These are phyloP conservation scores for Podargus strigoides DNA, from an alignment of 2,797 vertebrate genomes.

Conservation along the genomic window DNA sequence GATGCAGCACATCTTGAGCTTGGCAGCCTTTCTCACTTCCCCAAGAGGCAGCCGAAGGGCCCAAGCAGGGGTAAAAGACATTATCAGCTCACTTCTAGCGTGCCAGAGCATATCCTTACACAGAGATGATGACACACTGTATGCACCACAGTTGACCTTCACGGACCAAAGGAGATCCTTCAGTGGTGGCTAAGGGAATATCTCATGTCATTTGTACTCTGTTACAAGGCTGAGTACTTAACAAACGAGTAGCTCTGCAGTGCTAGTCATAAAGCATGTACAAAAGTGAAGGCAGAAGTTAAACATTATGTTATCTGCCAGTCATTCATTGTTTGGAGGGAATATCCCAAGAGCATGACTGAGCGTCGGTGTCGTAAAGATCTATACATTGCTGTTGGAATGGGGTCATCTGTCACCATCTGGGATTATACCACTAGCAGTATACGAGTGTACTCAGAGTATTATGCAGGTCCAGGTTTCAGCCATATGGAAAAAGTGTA, in stretches of 20 bases:
- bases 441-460: background rate
- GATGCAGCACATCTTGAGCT: constrained; percentile 69
- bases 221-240: background rate
- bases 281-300: constrained; percentile 36
- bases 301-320: constrained; percentile 40
- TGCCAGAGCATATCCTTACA: constrained; percentile 46
- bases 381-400: constrained; percentile 47
- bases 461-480: constrained; percentile 31
- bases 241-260: background rate
- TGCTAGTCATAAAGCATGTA: background rate
- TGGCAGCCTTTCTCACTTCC: constrained; percentile 61
- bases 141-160: constrained; percentile 5
- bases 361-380: constrained; percentile 10
- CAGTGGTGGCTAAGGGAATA: background rate
- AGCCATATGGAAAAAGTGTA: constrained; percentile 60
- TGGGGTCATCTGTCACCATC: constrained; percentile 51
- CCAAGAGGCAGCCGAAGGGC: constrained; percentile 61
- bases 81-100: constrained; percentile 52
- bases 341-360: constrained; percentile 43
- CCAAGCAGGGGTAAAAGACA: constrained; percentile 49
- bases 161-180: background rate
- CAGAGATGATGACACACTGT: background rate
- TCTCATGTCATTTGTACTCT: background rate
- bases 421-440: constrained; percentile 51
- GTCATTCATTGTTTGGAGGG: constrained; percentile 36